phyloP scores from a whole-genome alignment of 2,797 vertebrate species.

The Hemitrygon akajei region DNA sequence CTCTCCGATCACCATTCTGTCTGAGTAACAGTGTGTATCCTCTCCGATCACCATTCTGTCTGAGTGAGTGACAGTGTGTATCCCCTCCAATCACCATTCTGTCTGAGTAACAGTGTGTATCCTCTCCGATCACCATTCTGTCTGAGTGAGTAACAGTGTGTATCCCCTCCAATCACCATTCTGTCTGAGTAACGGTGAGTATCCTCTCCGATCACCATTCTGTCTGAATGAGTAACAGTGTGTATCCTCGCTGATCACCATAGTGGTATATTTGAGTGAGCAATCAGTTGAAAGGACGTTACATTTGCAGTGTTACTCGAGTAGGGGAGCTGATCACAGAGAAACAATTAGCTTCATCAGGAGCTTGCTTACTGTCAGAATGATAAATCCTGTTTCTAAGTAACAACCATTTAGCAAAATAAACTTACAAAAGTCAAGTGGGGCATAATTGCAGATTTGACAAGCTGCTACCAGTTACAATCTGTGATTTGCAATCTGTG shows the following conservation, averaged over 20 bases:
- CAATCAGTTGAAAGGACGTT: slow-evolving; percentile 25
- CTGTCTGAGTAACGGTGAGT: not conserved
- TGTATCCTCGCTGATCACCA: not conserved
- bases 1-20: too few relatives aligned
- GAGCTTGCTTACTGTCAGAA: slow-evolving; percentile 42
- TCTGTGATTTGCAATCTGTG: slow-evolving; percentile 38
- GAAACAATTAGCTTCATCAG: slow-evolving; percentile 41
- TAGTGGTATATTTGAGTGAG: not conserved
- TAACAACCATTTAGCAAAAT: slow-evolving; percentile 50
- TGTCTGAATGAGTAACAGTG: too few relatives aligned
- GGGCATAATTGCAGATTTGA: slow-evolving; percentile 42
- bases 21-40: too few relatives aligned
- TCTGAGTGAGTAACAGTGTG: too few relatives aligned
- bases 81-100: too few relatives aligned
- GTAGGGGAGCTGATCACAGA: slow-evolving; percentile 36
- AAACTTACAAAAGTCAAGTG: slow-evolving; percentile 46
- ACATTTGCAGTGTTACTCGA: slow-evolving; percentile 44
- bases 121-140: too few relatives aligned
- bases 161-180: too few relatives aligned
- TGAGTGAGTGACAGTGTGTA: too few relatives aligned
- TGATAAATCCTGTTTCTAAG: slow-evolving; percentile 39
- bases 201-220: not conserved
- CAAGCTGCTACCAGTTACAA: slow-evolving; percentile 42
- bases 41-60: too few relatives aligned
- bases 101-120: too few relatives aligned